A percentile compares a stretch with the other conserved stretches of the same genome.
phyloP scores from a whole-genome alignment of 2,113 vertebrate genomes.

The Hystrix brachyura region DNA sequence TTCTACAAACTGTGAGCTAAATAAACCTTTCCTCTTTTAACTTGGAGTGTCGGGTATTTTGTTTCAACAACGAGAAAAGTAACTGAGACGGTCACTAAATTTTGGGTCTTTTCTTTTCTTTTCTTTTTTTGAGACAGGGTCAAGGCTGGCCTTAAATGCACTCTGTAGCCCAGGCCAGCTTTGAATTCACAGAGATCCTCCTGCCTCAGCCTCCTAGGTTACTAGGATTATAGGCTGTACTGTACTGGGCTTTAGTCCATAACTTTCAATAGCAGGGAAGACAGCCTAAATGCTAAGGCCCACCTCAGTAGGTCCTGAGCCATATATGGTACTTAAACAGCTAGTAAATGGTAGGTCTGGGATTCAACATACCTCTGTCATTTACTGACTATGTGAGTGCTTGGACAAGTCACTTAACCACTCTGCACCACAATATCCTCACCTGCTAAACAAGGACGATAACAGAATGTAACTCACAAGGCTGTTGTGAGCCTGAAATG shows the following conservation, averaged over 20 bases:
- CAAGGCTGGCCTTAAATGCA: not conserved
- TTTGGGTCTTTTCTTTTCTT: not conserved
- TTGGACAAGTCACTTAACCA: slow-evolving; percentile 43
- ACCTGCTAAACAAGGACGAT: slow-evolving; percentile 36
- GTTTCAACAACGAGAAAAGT: not conserved
- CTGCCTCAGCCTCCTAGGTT: not conserved
- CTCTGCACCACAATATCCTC: slow-evolving; percentile 11
- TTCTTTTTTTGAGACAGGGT: not conserved
- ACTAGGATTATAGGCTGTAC: not conserved
- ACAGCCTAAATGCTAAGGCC: not conserved
- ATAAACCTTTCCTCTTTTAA: not conserved
- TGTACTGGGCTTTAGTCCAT: no score
- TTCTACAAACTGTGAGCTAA: not conserved
- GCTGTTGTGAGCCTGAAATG: not conserved
- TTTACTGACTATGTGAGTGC: not conserved
- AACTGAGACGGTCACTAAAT: not conserved
- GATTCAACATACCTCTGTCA: not conserved
- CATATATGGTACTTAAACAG: not conserved
- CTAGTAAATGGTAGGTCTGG: not conserved
- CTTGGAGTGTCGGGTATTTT: not conserved
- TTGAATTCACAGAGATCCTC: not conserved
- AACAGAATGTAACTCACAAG: not conserved
- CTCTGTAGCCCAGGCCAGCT: not conserved
- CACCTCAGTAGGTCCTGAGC: not conserved
- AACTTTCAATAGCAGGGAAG: slow-evolving; percentile 20